These are phyloP conservation scores for Caenorhabditis afra DNA, from an alignment of 2,888 invertebrate genomes.

Conservation along the genomic window DNA sequence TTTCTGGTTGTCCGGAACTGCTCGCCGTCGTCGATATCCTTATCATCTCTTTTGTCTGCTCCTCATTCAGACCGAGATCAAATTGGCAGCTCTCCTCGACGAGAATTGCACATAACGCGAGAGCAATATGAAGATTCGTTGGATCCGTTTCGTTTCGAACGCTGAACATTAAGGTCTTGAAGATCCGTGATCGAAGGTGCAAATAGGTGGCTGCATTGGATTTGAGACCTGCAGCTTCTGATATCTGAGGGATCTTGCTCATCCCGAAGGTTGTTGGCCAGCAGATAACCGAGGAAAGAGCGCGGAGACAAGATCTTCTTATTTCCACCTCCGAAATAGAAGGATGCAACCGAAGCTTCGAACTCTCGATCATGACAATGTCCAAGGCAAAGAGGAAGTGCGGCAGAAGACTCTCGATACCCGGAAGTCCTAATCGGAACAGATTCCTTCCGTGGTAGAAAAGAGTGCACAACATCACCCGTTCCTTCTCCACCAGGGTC, in stretches of 20 bases:
- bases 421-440: slow-evolving; percentile 88
- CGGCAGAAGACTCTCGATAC: slow-evolving; percentile 92
- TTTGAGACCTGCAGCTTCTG: slow-evolving; percentile 61
- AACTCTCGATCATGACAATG: slow-evolving; percentile 88
- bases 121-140: slow-evolving; percentile 90
- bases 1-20: slow-evolving; percentile 66
- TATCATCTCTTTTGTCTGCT: slow-evolving; percentile 67
- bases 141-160: slow-evolving; percentile 90
- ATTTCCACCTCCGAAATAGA: slow-evolving; percentile 83
- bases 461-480: slow-evolving; percentile 77
- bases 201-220: slow-evolving; percentile 81
- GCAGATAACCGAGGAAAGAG: slow-evolving; percentile 91
- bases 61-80: slow-evolving; percentile 69
- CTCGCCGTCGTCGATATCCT: slow-evolving; percentile 59
- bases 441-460: slow-evolving; percentile 84
- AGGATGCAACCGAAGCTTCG: slow-evolving; percentile 79
- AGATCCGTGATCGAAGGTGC: slow-evolving; percentile 88
- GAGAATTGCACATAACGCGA: slow-evolving; percentile 81
- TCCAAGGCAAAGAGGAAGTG: slow-evolving; percentile 92
- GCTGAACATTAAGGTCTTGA: slow-evolving; percentile 86
- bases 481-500: slow-evolving; percentile 82
- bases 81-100: slow-evolving; percentile 72
- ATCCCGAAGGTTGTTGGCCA: slow-evolving; percentile 92
- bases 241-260: slow-evolving; percentile 68
- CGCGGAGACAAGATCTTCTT: slow-evolving; percentile 92